Conservation (phyloP, 2,113 vertebrate species). For the Reinhardtius hippoglossoides region DNA sequence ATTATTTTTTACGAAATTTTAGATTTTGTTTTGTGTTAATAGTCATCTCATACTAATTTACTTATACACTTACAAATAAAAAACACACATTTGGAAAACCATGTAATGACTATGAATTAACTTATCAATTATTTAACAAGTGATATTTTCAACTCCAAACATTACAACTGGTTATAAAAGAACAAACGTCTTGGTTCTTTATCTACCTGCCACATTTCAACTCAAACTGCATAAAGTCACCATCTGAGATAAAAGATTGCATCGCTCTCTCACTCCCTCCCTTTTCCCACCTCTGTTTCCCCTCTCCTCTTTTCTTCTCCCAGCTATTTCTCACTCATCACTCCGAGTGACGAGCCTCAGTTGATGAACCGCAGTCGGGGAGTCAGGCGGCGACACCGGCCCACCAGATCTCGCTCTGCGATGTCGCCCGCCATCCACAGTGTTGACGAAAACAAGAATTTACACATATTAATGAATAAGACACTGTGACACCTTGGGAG, state of each 20-base stretch:
- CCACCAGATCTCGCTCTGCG: constrained; percentile 22
- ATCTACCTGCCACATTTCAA: not conserved
- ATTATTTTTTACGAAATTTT: no score
- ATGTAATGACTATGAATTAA: no score
- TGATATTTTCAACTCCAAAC: not conserved
- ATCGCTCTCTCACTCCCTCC: not conserved
- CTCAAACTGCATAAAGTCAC: constrained; percentile 7
- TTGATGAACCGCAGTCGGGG: constrained; percentile 55
- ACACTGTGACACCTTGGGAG: constrained; percentile 86
- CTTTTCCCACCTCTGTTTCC: constrained; percentile 16
- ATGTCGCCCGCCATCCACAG: constrained; percentile 42
- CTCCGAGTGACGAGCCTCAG: constrained; percentile 53
- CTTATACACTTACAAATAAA: no score
- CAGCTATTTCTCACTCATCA: constrained; percentile 45
- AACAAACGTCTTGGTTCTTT: not conserved
- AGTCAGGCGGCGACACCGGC: constrained; percentile 51
- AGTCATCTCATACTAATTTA: no score
- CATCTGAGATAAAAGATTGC: not conserved
- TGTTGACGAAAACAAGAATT: constrained; percentile 85
- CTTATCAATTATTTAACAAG: not conserved
- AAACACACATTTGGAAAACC: no score
- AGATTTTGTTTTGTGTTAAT: no score
- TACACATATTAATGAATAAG: constrained; percentile 97
- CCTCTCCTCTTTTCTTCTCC: not conserved
- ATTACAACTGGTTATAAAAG: not conserved